phyloP scores from a whole-genome alignment of 2,797 vertebrate genomes.

The Lycodopsis pacificus region DNA sequence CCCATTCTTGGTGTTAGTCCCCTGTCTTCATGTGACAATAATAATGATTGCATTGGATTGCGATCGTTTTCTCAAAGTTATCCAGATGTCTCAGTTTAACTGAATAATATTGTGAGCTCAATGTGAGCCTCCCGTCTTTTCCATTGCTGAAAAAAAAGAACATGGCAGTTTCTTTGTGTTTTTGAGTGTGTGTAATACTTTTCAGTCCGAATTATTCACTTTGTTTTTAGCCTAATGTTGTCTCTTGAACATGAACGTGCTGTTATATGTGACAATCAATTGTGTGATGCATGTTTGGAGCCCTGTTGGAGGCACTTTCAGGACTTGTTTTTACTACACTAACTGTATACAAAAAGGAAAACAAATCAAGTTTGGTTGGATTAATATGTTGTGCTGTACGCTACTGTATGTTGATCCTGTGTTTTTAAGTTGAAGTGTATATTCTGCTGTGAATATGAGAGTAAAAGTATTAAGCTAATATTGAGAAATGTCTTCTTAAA shows the following conservation, averaged over 20 bases:
- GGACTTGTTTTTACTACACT: background rate
- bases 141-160: background rate
- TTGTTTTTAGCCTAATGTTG: constrained; percentile 16
- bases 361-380: background rate
- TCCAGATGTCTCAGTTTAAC: background rate
- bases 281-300: constrained; percentile 15
- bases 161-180: background rate
- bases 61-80: background rate
- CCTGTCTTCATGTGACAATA: background rate
- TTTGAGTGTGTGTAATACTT: background rate
- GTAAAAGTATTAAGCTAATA: constrained; percentile 32
- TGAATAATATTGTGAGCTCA: background rate
- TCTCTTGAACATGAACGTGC: constrained; percentile 12
- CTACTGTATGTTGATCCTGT: constrained; percentile 26
- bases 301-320: constrained; percentile 4
- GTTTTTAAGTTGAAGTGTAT: constrained; percentile 24
- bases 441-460: constrained; percentile 35
- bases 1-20: background rate
- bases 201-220: background rate
- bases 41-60: background rate
- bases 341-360: background rate
- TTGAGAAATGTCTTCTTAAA: constrained; percentile 10
- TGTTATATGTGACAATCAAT: constrained; percentile 61
- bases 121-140: background rate
- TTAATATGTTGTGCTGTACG: background rate